Evolutionary conservation across 2,113 vertebrate genomes (phyloP), one percentile per base, ranked within the genome.

Genomic region (Bubo blakistoni): DNA sequence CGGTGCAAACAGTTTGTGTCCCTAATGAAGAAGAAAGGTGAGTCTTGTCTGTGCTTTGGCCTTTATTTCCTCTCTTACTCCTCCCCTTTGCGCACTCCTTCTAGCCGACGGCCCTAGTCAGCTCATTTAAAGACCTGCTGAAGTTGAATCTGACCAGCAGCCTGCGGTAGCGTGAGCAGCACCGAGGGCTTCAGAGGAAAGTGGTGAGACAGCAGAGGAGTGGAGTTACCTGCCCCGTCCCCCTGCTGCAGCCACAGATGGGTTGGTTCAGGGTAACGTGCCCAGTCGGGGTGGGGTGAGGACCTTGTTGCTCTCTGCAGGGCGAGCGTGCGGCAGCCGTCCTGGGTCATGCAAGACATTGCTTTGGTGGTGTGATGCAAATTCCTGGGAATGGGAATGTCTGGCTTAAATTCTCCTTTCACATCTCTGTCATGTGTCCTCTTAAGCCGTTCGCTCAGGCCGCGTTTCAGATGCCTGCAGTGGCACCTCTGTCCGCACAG

Each of bases 201-300:
- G 7, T 3, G 36, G 17, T 58, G 21, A 2, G 49, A 27, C 21
- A 13, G 38, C 8, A 27, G 55, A 36, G 54, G 42, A 66, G 19
- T 1, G 32, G 19, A 24, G 65, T 17, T 40, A 9, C 74, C 26
- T 18, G 30, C 3, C 8, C 65, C n/a, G 1, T 16, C 32, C 25
- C 30, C 58, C n/a, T 15, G 1, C 32, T 4, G n/a, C 26, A 34
- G 54, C 52, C 8, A 1, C 2, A 57, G 49, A 5, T 8, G 59
- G 17, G 52, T 4, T 62, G 51, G n/a, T 7, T 67, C 42, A 2
- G 2, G 2, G 36, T 24, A 4, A 13, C 1, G 2, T 16, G 3
- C 34, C 49, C 21, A 4, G 19, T 13, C 1, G 0, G 9, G 13
- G 34, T 55, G 1, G 7, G 7, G 10, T 2, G 4, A 46, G 69